Conservation (phyloP, 2,888 invertebrate species). For the Andrena bucephala region DNA sequence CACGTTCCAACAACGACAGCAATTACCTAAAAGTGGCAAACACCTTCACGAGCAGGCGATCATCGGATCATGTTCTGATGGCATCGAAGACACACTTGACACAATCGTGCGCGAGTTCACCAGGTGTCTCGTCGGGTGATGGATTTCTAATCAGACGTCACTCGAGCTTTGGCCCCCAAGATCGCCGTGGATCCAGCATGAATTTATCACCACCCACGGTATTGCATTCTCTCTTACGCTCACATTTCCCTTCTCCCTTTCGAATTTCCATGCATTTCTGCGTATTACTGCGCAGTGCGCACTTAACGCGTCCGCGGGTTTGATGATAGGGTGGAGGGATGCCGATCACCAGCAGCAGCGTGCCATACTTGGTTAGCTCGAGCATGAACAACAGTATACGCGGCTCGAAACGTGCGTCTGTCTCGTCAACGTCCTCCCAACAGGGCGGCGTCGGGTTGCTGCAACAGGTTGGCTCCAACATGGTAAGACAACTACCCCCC, state of each 20-base stretch:
- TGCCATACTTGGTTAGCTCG: slow-evolving; percentile 93
- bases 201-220: slow-evolving; percentile 96
- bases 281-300: no score
- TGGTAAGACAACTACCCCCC: slow-evolving; percentile 94
- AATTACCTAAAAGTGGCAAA: slow-evolving; percentile 95
- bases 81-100: slow-evolving; percentile 95
- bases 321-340: slow-evolving; percentile 92
- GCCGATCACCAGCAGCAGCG: slow-evolving; percentile 96
- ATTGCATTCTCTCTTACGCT: slow-evolving; percentile 70
- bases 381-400: slow-evolving; percentile 92
- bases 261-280: no score
- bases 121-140: slow-evolving; percentile 89
- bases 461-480: slow-evolving; percentile 96
- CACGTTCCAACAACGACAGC: slow-evolving; percentile 92
- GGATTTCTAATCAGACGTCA: slow-evolving; percentile 95
- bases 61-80: slow-evolving; percentile 97
- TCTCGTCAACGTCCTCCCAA: slow-evolving; percentile 89
- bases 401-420: slow-evolving; percentile 89
- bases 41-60: slow-evolving; percentile 92
- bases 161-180: slow-evolving; percentile 96
- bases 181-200: slow-evolving; percentile 93
- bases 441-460: slow-evolving; percentile 92
- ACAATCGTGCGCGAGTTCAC: slow-evolving; percentile 94
- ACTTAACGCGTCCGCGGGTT: neutral
- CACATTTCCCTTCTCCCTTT: neutral